Evolutionary conservation across 2,888 invertebrate species (phyloP), one percentile per base, ranked within the genome.

Genomic region (Gymnocheta viridis): DNA sequence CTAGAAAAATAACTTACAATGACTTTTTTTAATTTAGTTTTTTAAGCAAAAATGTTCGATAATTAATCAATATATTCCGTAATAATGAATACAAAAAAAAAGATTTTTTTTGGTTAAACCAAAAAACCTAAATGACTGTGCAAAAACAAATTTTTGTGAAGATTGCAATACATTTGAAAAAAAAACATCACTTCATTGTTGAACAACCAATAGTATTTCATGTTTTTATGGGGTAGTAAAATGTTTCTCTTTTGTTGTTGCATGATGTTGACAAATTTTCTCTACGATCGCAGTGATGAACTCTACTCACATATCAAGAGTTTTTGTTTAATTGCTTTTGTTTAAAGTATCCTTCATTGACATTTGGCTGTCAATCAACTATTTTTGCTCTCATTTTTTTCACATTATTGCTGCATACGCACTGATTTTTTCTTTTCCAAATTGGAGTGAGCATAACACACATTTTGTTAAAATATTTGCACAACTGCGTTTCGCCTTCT

Each of bases 241-340:
- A 62, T 60, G 67, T 69, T 12, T 1, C 3, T 62, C 12, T 32
- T 56, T 35, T 64, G 49, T 56, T 24, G 14, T 12, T 27, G 29
- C 64, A 80, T 84, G 81, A 84, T 77, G 72, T 81, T 84, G 81
- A 84, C 76, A 84, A 84, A 81, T 77, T 81, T 81, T 58, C 7
- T 60, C 27, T 32, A 35, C 14, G 35, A 73, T 66, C 24, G 60
- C 60, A 49, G 47, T 62, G 44, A 54, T 76, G 82, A 70, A 77
- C 77, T 72, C 70, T 79, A 51, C 41, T 79, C 58, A 67, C 14
- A 77, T 81, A 67, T 69, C 67, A 77, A 77, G 67, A 73, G 73
- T 67, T 66, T 69, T 27, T 49, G 10, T 10, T 64, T 12, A 7
- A 22, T 56, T 58, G 47, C 58, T 58, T 38, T 60, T 49, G 19